Evolutionary conservation across 2,113 vertebrate species (phyloP), one percentile per base, ranked within the genome.

Genomic region (Istiophorus platypterus): DNA sequence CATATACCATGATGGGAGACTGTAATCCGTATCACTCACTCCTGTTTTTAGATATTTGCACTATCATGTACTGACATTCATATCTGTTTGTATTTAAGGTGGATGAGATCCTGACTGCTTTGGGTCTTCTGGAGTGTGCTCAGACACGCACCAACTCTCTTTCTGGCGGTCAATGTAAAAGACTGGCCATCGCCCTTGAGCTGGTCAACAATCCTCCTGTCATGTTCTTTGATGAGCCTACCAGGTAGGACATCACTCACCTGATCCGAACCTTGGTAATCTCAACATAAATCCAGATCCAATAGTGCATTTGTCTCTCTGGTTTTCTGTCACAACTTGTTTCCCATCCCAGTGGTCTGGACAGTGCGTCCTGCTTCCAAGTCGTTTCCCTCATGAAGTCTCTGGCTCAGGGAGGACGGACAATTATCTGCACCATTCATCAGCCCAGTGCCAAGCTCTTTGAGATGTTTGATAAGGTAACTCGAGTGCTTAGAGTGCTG

Each of bases 221-320:
- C 93, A 99, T 99, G 98, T 99, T 99, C 94, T 99, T 99, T 27
- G 98, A 99, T 17, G 98, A 99, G 91, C 98, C 98, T 84, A 99
- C 98, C 12, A 99, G 98, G 98, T 99, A 66, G 8, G 7, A 62
- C 6, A 26, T 27, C 17, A 31, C 34, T 26, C 0, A 45, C 22
- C 14, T 45, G 1, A 5, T 64, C 24, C 56, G 3, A 59, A 8
- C 45, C n/a, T 2, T n/a, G 12, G 6, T 51, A 0, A 24, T 54
- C 47, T 52, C 41, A 52, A 18, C 12, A 39, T 47, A 56, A 65
- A 79, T 63, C 12, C 54, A 22, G 17, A 68, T 64, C 63, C 29
- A 78, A 54, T 5, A n/a, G 1, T 11, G 14, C 6, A 14, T 70
- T 13, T 59, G 39, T 69, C 10, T 69, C 7, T 56, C 5, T 75